A percentile compares a stretch with the other conserved stretches of the same genome.
phyloP scores from a whole-genome alignment of 2,113 vertebrate genomes.

The Onychostruthus taczanowskii region DNA sequence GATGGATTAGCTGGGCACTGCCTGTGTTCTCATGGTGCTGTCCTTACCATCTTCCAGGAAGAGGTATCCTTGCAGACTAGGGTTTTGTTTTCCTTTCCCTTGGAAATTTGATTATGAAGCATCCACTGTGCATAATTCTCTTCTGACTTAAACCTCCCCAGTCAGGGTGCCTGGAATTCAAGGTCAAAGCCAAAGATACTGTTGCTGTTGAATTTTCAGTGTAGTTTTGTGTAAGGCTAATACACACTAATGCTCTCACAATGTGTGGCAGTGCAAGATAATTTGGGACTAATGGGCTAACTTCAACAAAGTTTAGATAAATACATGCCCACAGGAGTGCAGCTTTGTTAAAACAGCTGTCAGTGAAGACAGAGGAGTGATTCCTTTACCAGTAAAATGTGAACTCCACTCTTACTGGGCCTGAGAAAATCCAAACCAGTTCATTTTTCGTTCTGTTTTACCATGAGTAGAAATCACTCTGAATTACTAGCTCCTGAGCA shows the following conservation, averaged over 20 bases:
- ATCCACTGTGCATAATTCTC: neutral
- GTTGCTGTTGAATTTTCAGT: neutral
- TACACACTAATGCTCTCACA: neutral
- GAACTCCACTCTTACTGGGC: neutral
- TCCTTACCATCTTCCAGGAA: neutral
- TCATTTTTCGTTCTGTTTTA: neutral
- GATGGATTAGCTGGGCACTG: too few species aligned
- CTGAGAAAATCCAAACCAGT: neutral
- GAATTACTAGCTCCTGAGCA: neutral
- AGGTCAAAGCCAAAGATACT: neutral
- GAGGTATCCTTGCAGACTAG: neutral
- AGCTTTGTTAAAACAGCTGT: neutral
- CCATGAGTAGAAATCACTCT: neutral
- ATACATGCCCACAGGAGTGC: neutral
- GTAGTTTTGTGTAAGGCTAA: neutral
- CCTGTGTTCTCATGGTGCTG: neutral
- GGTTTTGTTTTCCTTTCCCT: neutral
- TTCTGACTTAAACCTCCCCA: neutral
- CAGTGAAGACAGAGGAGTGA: neutral
- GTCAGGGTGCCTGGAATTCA: neutral
- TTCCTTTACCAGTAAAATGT: neutral
- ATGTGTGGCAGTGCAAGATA: neutral
- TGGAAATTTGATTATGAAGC: neutral
- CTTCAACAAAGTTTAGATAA: neutral
- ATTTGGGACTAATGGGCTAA: neutral